These are phyloP conservation scores for Drosophila cognata DNA, from an alignment of 2,888 invertebrate species.

Conservation along the genomic window DNA sequence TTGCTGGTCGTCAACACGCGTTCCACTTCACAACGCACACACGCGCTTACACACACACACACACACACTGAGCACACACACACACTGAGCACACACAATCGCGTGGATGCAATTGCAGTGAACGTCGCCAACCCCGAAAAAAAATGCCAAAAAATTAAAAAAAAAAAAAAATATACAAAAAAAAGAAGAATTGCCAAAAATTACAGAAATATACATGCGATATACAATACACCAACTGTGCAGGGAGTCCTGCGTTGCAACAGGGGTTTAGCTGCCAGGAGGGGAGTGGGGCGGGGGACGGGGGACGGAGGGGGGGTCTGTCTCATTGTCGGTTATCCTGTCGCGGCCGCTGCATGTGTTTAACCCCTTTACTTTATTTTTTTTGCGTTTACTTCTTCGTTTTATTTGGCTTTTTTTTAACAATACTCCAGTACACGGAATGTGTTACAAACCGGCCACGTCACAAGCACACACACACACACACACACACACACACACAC, in stretches of 20 bases:
- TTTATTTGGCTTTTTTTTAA: conserved; percentile 13
- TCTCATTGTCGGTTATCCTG: conserved; percentile 67
- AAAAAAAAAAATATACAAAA: conserved; percentile 37
- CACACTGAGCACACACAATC: background rate
- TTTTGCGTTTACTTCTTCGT: conserved; percentile 8
- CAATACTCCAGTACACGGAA: conserved; percentile 56
- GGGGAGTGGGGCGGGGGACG: background rate
- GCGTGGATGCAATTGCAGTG: conserved; percentile 66
- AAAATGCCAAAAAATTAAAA: conserved; percentile 31
- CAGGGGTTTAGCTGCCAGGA: conserved; percentile 5
- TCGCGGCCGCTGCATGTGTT: conserved; percentile 56
- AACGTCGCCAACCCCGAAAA: conserved; percentile 71
- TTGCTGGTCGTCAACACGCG: conserved; percentile 61
- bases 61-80: conserved; percentile 64
- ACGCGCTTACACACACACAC: conserved; percentile 16
- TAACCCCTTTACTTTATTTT: conserved; percentile 64
- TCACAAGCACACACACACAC: conserved; percentile 32
- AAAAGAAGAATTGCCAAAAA: conserved; percentile 71
- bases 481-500: conserved; percentile 20
- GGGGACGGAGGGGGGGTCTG: conserved; percentile 1
- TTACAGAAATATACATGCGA: conserved; percentile 60
- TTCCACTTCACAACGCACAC: conserved; percentile 80
- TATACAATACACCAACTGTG: conserved; percentile 44
- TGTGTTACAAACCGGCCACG: conserved; percentile 74
- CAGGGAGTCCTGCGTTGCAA: conserved; percentile 34